These are phyloP conservation scores for Gnatocerus cornutus DNA, from an alignment of 2,888 invertebrate species.

Conservation along the genomic window DNA sequence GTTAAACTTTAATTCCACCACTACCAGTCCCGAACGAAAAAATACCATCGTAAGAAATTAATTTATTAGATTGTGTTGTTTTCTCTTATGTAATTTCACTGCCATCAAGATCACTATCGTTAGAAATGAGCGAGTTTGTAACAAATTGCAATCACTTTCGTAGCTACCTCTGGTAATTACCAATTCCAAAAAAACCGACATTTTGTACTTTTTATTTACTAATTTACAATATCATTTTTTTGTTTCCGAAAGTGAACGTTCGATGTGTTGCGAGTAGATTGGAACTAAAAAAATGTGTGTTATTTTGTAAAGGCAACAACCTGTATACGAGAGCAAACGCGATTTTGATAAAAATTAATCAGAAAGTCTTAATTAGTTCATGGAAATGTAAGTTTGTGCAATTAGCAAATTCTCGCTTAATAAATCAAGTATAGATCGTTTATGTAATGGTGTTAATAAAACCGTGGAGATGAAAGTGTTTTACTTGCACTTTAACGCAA, in stretches of 20 bases:
- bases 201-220: background rate
- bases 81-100: background rate
- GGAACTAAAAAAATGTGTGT: background rate
- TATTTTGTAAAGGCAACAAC: constrained; percentile 3
- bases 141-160: constrained; percentile 4
- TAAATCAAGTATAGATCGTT: constrained; percentile 22
- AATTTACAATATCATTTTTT: constrained; percentile 2
- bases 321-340: background rate
- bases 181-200: background rate
- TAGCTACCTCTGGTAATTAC: background rate
- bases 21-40: no score
- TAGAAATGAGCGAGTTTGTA: background rate
- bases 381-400: constrained; percentile 9
- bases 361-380: background rate
- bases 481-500: constrained; percentile 24
- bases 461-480: constrained; percentile 40
- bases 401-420: constrained; percentile 1
- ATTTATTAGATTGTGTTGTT: background rate
- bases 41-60: no score
- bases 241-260: constrained; percentile 2
- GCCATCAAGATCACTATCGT: constrained; percentile 4
- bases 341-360: background rate
- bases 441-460: constrained; percentile 30
- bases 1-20: no score
- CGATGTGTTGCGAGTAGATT: background rate